Evolutionary conservation across 2,113 vertebrate species (phyloP).

Genomic region (Girardinichthys multiradiatus): DNA sequence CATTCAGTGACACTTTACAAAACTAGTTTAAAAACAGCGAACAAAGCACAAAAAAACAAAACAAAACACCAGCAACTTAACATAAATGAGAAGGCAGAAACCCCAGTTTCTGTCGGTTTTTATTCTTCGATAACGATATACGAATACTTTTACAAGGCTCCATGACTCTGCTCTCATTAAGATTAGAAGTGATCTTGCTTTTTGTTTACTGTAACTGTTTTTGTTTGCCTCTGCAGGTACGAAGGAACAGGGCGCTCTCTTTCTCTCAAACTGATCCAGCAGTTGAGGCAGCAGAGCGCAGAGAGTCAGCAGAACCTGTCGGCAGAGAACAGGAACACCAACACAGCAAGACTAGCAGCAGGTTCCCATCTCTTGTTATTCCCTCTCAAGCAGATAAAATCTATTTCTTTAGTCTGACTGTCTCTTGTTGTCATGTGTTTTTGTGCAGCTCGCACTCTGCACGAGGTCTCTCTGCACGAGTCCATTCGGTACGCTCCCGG

Average conservation of each 20-base stretch:
- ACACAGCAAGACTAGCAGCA: conserved; percentile 86
- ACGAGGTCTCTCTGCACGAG: conserved; percentile 93
- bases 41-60: no score
- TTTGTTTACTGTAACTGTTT: neutral
- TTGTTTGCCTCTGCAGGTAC: conserved; percentile 79
- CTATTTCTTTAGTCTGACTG: neutral
- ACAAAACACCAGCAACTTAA: no score
- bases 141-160: neutral
- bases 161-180: neutral
- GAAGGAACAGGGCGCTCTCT: conserved; percentile 97
- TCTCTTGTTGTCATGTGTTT: neutral
- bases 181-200: neutral
- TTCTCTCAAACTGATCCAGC: conserved; percentile 96
- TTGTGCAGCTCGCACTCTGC: conserved; percentile 84
- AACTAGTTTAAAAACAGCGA: no score
- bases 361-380: conserved; percentile 69
- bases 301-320: conserved; percentile 89
- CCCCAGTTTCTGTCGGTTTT: no score
- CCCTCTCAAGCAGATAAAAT: neutral
- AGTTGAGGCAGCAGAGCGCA: conserved; percentile 92
- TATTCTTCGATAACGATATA: no score
- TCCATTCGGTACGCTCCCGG: conserved; percentile 94
- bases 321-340: conserved; percentile 88
- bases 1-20: no score
- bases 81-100: no score